Evolutionary conservation across 2,888 invertebrate genomes (phyloP).

Genomic region (Empis stercorea): DNA sequence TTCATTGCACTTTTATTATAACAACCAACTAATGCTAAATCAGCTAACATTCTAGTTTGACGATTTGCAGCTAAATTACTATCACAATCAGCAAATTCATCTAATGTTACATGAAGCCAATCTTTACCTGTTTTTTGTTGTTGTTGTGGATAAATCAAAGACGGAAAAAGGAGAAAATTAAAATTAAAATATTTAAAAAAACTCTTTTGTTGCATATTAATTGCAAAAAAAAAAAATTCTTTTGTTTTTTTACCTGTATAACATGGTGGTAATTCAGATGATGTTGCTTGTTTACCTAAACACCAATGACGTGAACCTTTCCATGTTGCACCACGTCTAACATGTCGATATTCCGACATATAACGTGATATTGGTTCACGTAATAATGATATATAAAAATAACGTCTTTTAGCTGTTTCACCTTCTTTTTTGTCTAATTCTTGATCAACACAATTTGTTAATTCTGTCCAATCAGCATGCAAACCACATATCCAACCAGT

Average conservation of each 20-base stretch:
- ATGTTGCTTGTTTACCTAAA: constrained; percentile 60
- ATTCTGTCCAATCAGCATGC: constrained; percentile 96
- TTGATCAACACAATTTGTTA: constrained; percentile 82
- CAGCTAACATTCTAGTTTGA: constrained; percentile 95
- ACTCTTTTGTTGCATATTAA: no score
- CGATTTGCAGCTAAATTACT: constrained; percentile 92
- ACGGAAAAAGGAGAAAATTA: no score
- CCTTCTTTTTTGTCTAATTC: constrained; percentile 87
- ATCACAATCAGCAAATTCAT: constrained; percentile 82
- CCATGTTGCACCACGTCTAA: constrained; percentile 94
- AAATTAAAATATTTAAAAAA: no score
- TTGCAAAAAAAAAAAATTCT: neutral
- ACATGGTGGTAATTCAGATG: constrained; percentile 73
- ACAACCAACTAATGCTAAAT: constrained; percentile 88
- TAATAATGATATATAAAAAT: constrained; percentile 91
- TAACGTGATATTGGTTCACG: constrained; percentile 88
- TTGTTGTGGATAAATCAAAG: no score
- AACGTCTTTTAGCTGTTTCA: constrained; percentile 65
- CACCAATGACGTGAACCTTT: constrained; percentile 67
- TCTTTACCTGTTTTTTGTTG: constrained; percentile 57
- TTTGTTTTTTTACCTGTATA: constrained; percentile 36
- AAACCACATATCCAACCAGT: constrained; percentile 98
- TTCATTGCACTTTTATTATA: constrained; percentile 76
- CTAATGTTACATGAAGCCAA: constrained; percentile 80
- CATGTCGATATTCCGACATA: constrained; percentile 93